Conservation (phyloP, 23 tunicate genomes). For the Corella eumyota region DNA sequence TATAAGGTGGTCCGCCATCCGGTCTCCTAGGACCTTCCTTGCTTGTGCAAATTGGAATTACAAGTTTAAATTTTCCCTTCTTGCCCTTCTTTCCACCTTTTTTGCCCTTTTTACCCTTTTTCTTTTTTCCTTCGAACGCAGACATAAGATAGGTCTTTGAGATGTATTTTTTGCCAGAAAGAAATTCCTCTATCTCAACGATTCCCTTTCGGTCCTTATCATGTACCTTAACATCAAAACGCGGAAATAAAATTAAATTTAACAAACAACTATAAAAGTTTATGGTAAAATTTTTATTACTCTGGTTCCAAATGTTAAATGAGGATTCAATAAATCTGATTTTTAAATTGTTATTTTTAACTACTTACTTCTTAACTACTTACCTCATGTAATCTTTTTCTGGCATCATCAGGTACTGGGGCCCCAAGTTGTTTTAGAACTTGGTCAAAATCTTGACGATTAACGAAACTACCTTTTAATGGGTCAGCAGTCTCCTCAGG, state of each 20-base stretch:
- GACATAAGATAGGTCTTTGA: slow-evolving; percentile 82
- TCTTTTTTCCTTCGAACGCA: slow-evolving; percentile 69
- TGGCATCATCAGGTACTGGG: slow-evolving; percentile 37
- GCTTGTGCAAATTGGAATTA: slow-evolving; percentile 71
- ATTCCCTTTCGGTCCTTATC: slow-evolving; percentile 73
- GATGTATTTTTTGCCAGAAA: slow-evolving; percentile 87
- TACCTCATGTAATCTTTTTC: slow-evolving; percentile 51
- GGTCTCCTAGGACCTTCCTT: slow-evolving; percentile 71
- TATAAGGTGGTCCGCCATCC: slow-evolving; percentile 89
- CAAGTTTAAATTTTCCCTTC: slow-evolving; percentile 66
- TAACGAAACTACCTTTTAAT: slow-evolving; percentile 54
- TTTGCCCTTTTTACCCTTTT: slow-evolving; percentile 28
- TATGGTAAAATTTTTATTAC: not conserved
- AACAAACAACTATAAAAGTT: not conserved
- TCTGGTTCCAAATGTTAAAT: not conserved
- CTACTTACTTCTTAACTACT: too few relatives aligned
- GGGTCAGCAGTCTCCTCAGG: slow-evolving; percentile 11
- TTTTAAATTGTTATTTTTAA: too few relatives aligned
- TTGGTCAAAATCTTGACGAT: slow-evolving; percentile 40
- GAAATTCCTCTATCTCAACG: slow-evolving; percentile 77
- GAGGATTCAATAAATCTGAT: too few relatives aligned
- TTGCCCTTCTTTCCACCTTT: slow-evolving; percentile 58
- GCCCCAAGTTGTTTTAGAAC: slow-evolving; percentile 53
- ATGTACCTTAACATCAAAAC: slow-evolving; percentile 39
- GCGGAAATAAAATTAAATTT: not conserved